Conservation (phyloP, 2,888 invertebrate genomes). For the Hyles lineata region DNA sequence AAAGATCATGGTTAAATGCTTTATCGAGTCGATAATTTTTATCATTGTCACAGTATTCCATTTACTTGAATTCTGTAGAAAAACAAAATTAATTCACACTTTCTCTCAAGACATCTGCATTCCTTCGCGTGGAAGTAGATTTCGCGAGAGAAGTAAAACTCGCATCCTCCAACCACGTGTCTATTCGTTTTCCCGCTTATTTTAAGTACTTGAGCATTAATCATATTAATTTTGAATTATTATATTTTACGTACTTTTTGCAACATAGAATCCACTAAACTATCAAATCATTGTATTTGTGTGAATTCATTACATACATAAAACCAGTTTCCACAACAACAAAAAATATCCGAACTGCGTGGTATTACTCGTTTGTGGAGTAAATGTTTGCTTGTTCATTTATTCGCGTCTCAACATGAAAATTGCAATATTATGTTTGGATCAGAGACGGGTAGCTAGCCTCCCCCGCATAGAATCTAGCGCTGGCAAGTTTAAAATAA, state of each 20-base stretch:
- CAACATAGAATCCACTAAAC: no score
- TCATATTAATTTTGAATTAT: no score
- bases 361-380: background rate
- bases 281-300: no score
- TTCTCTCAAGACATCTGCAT: background rate
- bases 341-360: background rate
- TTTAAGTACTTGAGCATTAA: no score
- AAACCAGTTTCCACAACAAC: background rate
- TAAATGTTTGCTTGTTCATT: background rate
- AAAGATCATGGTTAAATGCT: slow-evolving; percentile 17
- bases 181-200: background rate
- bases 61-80: background rate
- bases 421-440: background rate
- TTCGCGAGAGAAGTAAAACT: background rate
- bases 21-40: background rate
- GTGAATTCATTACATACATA: background rate
- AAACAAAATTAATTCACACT: background rate
- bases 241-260: no score
- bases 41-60: background rate
- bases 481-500: slow-evolving; percentile 27
- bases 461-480: slow-evolving; percentile 20
- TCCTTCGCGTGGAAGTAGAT: background rate
- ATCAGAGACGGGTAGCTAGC: background rate
- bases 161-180: background rate
- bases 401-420: background rate